These are phyloP conservation scores for Ctenopoma multispine DNA, from an alignment of 2,797 vertebrate genomes.

Conservation along the genomic window DNA sequence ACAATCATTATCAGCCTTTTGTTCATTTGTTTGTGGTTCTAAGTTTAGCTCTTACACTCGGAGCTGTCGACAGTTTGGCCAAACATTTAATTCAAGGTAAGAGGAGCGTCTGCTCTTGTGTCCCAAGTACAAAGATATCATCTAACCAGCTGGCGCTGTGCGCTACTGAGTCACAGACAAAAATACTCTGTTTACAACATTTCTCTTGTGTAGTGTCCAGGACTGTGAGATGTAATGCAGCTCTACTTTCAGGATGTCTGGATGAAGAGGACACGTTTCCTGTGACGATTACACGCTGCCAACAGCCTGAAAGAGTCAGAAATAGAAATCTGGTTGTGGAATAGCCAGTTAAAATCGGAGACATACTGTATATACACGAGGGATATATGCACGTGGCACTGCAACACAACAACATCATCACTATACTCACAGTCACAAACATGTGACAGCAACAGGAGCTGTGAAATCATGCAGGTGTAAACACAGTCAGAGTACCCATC, in stretches of 20 bases:
- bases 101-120: conserved; percentile 30
- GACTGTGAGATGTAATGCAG: conserved; percentile 40
- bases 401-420: background rate
- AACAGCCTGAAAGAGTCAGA: conserved; percentile 31
- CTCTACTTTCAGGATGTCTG: conserved; percentile 67
- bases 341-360: background rate
- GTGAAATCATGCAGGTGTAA: too few relatives aligned
- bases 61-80: background rate
- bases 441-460: too few relatives aligned
- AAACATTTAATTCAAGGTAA: conserved; percentile 41
- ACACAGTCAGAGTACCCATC: too few relatives aligned
- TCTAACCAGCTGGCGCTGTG: conserved; percentile 41
- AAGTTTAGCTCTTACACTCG: conserved; percentile 3
- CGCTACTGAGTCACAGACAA: conserved; percentile 61
- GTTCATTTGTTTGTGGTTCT: conserved; percentile 7
- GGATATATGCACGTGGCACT: too few relatives aligned
- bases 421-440: too few relatives aligned
- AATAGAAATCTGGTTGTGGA: conserved; percentile 25
- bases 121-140: conserved; percentile 45
- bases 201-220: conserved; percentile 49
- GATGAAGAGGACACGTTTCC: conserved; percentile 61
- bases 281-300: conserved; percentile 41
- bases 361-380: background rate
- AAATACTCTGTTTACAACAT: conserved; percentile 74
- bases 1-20: background rate